phyloP scores from a whole-genome alignment of 1,140 invertebrate species.

The Nilaparvata lugens region DNA sequence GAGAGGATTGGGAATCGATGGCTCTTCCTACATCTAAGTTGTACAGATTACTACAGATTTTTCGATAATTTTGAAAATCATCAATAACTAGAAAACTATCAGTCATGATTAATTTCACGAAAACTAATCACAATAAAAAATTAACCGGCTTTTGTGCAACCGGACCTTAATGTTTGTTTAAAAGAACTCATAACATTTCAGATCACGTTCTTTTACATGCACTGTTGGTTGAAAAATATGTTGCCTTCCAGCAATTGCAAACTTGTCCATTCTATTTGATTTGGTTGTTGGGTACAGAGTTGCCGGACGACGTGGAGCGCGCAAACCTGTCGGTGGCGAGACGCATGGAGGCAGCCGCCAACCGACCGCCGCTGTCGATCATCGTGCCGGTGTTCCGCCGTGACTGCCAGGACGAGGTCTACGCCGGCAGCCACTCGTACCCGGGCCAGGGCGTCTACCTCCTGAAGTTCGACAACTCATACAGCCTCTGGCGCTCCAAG shows the following conservation, averaged over 20 bases:
- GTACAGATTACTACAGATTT: no score
- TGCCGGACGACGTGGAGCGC: slow-evolving; percentile 15
- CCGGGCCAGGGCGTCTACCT: slow-evolving; percentile 96
- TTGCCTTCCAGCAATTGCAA: no score
- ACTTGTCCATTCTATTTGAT: no score
- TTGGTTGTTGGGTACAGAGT: slow-evolving; percentile 14
- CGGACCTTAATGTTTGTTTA: slow-evolving; percentile 24
- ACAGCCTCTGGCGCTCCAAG: slow-evolving; percentile 98
- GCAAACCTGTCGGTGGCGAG: neutral
- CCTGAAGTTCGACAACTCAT: slow-evolving; percentile 99
- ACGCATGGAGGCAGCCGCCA: neutral
- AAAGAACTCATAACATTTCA: slow-evolving; percentile 17
- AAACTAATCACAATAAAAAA: no score
- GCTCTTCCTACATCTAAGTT: no score
- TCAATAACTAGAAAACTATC: no score
- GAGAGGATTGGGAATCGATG: no score
- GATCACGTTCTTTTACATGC: neutral
- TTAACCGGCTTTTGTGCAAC: no score
- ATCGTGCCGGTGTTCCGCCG: slow-evolving; percentile 89
- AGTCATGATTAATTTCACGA: no score
- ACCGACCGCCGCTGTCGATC: slow-evolving; percentile 55
- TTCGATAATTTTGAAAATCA: no score
- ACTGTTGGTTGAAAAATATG: slow-evolving; percentile 17
- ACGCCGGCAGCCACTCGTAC: slow-evolving; percentile 93
- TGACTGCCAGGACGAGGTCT: slow-evolving; percentile 94